Evolutionary conservation across 2,888 invertebrate species (phyloP), one percentile per base, ranked within the genome.

Genomic region (Philereme transversata): DNA sequence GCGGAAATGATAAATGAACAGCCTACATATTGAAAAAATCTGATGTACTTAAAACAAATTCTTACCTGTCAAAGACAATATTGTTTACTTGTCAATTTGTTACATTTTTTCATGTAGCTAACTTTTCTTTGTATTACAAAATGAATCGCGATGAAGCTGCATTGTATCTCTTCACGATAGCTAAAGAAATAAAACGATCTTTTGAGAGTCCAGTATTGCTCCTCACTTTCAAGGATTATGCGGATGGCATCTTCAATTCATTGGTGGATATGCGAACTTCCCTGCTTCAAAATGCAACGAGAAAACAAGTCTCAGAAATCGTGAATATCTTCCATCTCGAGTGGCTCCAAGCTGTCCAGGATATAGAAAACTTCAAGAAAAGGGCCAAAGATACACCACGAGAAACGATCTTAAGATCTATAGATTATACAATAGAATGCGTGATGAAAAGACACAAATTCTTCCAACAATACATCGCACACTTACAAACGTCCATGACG

Each of bases 151-250:
- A 68, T 7, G 62, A 72, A 51, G 66, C 59, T 10, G 44, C 64
- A 0, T 5, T 38, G 10, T 76, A 76, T 55, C 48, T 82, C 46
- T 75, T 76, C 49, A 68, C 60, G 5, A 72, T 82, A 60, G 71
- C 68, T 4, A 74, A 70, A 56, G 81, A 78, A 73, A 70, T 79
- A 43, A 76, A 79, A 62, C 59, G 65, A 36, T 81, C 79, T 4
- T 79, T 75, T 43, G 76, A 78, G 55, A 73, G 56, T 38, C 82
- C 82, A 0, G 76, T 82, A 4, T 77, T 82, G 60, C 67, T 78
- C n/a, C 51, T 82, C n/a, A 82, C 80, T 5, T 58, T 57, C 49
- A 77, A 69, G 35, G 82, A 82, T 61, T 82, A 75, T 59, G 77
- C 75, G 1, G 65, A 71, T 9, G 22, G 53, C 34, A 65, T 78